Base-by-base conservation (phyloP, 2,797 vertebrate genomes). In the Chrosomus eos region DNA sequence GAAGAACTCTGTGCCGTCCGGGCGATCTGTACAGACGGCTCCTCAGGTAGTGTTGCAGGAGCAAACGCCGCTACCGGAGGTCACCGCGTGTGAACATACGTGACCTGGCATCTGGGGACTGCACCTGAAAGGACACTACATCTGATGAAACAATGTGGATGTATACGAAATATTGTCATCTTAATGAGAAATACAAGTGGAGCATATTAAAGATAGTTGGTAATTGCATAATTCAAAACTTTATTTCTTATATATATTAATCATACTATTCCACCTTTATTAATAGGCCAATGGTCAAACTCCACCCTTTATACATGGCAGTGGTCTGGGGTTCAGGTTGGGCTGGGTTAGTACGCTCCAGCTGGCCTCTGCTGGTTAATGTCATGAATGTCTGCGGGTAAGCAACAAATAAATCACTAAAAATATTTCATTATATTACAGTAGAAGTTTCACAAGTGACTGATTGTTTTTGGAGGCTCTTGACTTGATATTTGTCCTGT, bases 71-170 rank as follows among this genome's bases (percentile, higher is more conserved):
- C 91, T 96, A 53, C 95, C 95, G 0, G 95, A 96, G 91, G 94
- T 94, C 84, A 94, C 94, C 14, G 88, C 93, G 0, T 96, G 92
- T 33, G 95, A 95, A 83, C 95, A 96, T 91, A 97, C 95, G 88
- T 97, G 96, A 97, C 88, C 90, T 82, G 85, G 18, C 55, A 19
- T 55, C 23, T 36, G 21, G 2, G 26, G 26, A 45, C 38, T 38
- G 11, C 40, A 2, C 13, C 19, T 19, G 33, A 31, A 7, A 36
- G 11, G 73, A 75, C n/a, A 76, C 53, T 3, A 38, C 23, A 19
- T 60, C n/a, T 40, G 53, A 77, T 40, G n/a, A 40, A 60, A 60
- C 33, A 0, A 19, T 60, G 55, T 77, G 74, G 23, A 77, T 19
- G 14, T 43, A 26, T 40, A 51, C 45, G 11, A 51, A 26, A 10